Evolutionary conservation across 1,140 invertebrate species (phyloP).

Genomic region (Goniozus legneri): DNA sequence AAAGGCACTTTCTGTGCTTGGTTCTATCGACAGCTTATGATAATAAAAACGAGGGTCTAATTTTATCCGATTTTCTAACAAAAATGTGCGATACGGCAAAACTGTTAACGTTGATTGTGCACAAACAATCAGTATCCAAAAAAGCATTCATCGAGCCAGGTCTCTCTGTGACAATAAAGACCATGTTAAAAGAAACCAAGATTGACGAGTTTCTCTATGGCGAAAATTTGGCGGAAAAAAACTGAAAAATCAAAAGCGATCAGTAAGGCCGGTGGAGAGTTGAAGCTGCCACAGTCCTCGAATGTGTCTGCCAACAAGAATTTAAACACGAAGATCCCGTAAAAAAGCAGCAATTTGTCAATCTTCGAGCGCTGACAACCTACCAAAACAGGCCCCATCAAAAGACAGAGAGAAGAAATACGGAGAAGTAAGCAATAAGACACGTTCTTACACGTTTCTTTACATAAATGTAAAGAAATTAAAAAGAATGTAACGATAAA

Average conservation of each 20-base stretch:
- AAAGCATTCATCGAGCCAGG: not conserved
- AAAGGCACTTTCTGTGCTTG: not conserved
- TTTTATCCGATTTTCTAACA: not conserved
- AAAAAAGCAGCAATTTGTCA: not conserved
- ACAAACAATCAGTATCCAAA: not conserved
- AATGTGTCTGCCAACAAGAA: not conserved
- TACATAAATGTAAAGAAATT: too few species aligned
- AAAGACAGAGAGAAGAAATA: not conserved
- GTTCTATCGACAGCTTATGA: not conserved
- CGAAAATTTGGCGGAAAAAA: not conserved
- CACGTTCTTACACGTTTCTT: too few species aligned
- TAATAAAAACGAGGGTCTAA: not conserved
- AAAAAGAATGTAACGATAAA: too few species aligned
- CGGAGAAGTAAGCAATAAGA: not conserved
- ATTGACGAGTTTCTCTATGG: not conserved
- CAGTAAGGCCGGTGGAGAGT: not conserved
- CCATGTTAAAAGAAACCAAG: not conserved
- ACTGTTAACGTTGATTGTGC: not conserved
- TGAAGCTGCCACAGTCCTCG: not conserved
- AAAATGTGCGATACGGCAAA: not conserved
- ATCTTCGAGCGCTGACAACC: not conserved
- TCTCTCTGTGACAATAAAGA: not conserved
- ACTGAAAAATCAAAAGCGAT: not conserved
- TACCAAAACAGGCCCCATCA: not conserved
- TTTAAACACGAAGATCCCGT: not conserved